Evolutionary conservation across 1,140 invertebrate species (phyloP).

Genomic region (Penaeus indicus): DNA sequence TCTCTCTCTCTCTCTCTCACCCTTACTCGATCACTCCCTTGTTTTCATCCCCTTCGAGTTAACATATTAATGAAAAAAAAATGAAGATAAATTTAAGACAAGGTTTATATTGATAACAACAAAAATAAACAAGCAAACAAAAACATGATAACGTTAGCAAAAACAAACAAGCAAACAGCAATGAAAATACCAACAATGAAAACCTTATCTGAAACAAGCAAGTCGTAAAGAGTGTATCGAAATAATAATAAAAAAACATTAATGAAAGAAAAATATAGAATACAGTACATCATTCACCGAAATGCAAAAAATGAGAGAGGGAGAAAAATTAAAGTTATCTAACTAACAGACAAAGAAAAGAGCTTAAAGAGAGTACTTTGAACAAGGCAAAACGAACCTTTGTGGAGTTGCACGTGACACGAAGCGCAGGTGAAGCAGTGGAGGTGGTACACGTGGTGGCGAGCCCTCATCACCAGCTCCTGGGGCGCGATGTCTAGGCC

Average conservation of each 20-base stretch:
- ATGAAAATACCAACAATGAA: too few species aligned
- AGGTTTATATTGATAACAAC: not conserved
- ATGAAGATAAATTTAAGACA: not conserved
- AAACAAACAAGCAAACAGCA: too few species aligned
- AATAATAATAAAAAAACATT: too few species aligned
- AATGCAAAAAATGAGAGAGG: not conserved
- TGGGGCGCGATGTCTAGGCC: conserved; percentile 85
- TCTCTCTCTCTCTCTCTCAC: too few species aligned
- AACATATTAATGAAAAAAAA: not conserved
- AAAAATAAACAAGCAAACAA: not conserved
- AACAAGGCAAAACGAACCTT: conserved; percentile 71
- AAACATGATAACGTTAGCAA: too few species aligned
- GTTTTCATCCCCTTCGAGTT: too few species aligned
- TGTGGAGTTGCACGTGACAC: conserved; percentile 77
- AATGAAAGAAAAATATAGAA: too few species aligned
- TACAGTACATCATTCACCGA: too few species aligned
- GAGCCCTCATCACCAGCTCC: conserved; percentile 91
- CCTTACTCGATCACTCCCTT: too few species aligned
- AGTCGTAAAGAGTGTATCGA: too few species aligned
- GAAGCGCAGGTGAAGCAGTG: conserved; percentile 90
- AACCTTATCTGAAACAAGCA: too few species aligned
- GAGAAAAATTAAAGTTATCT: not conserved
- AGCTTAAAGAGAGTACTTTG: not conserved
- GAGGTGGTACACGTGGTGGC: conserved; percentile 89
- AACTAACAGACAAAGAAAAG: too few species aligned